phyloP scores from a whole-genome alignment of 2,888 invertebrate species.

The Caenorhabditis sp. region DNA sequence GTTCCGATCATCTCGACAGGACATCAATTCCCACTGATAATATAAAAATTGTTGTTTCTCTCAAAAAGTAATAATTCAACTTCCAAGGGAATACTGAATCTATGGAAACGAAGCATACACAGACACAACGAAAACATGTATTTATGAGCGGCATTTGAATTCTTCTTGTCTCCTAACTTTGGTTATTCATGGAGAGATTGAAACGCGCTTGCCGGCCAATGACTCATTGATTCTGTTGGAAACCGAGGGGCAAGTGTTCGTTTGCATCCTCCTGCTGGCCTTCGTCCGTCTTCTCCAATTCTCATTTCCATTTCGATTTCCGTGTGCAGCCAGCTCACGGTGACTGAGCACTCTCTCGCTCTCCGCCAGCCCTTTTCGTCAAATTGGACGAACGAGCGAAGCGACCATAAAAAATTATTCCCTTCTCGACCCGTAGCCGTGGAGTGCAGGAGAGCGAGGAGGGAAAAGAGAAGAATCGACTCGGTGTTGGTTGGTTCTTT shows the following conservation, averaged over 20 bases:
- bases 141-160: no score
- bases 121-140: no score
- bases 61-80: no score
- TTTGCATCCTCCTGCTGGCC: background rate
- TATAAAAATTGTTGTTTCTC: no score
- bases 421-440: constrained; percentile 12
- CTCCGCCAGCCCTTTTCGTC: constrained; percentile 25
- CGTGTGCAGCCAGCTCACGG: constrained; percentile 1
- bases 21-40: no score
- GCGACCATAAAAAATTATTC: constrained; percentile 54
- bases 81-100: no score
- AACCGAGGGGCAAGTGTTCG: background rate
- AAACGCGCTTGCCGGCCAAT: no score
- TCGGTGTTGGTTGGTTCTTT: constrained; percentile 14
- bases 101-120: no score
- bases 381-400: constrained; percentile 41
- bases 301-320: constrained; percentile 33
- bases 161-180: no score
- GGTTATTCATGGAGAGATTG: no score
- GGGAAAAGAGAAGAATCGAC: constrained; percentile 19
- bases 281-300: constrained; percentile 20
- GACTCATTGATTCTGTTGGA: background rate
- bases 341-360: background rate
- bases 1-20: no score
- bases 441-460: no score